Base-by-base conservation (phyloP, 2,113 vertebrate genomes). In the Chaenocephalus aceratus region DNA sequence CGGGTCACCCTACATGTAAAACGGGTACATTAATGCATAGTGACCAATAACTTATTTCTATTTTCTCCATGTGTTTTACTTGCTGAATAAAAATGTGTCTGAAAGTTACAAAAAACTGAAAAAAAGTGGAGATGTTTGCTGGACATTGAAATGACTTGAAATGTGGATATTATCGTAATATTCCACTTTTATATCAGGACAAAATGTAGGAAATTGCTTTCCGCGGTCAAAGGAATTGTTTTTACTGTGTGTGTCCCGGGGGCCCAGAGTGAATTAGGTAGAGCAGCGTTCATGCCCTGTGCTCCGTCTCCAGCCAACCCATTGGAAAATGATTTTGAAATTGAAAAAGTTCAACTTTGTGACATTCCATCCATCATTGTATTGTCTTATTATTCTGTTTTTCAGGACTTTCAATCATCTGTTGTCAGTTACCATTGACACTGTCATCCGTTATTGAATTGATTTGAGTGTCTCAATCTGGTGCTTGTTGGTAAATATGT, bases 181-280 rank as follows among this genome's bases (percentile, higher is more conserved):
- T 72, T 64, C 30, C 76, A 48, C 16, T 69, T 80, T 72, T 63
- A 36, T 76, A 69, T 80, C 18, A 60, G 8, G 45, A 18, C 18
- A 0, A 46, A 46, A 7, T 8, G 9, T 2, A 36, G 46, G 13
- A 70, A 88, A 83, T 85, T 77, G 72, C 63, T 80, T 82, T 72
- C 23, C 72, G 58, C 9, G 49, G 72, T 82, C 68, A 57, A 13
- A 82, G 34, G 60, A 52, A 70, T 70, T 77, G 58, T 80, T 82
- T 85, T 83, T 71, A 9, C 54, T 41, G 36, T 34, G 36, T 76
- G 21, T 18, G 59, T 83, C 76, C 75, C 59, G 6, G 54, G 54
- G 63, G 75, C 46, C 52, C 64, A 45, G 51, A 60, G 36, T 57
- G 77, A 85, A 83, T 69, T 49, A 76, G 63, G n/a, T 67, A 30